Conservation (phyloP, 1,140 invertebrate genomes). For the Papilio glaucus region DNA sequence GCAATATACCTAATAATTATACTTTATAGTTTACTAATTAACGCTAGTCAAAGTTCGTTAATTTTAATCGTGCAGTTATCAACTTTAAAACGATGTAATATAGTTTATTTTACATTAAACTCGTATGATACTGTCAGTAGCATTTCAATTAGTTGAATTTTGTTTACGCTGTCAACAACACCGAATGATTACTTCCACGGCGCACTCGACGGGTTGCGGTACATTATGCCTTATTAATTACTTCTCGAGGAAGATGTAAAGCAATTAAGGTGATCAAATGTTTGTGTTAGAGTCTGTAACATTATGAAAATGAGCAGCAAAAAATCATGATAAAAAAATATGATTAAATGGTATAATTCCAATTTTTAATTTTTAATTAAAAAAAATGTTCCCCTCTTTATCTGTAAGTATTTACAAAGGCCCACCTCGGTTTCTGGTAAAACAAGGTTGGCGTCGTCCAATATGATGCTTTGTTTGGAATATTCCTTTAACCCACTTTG, state of each 20-base stretch:
- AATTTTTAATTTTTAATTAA: no score
- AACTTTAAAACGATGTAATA: neutral
- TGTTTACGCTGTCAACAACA: slow-evolving; percentile 61
- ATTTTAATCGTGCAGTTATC: neutral
- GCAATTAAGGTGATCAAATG: slow-evolving; percentile 67
- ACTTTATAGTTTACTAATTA: no score
- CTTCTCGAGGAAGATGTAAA: slow-evolving; percentile 46
- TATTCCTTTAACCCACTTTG: slow-evolving; percentile 56
- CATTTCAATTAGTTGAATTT: slow-evolving; percentile 56
- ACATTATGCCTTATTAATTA: slow-evolving; percentile 54
- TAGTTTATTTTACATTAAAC: neutral
- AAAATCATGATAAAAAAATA: no score
- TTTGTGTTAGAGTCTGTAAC: no score
- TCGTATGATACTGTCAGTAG: slow-evolving; percentile 16
- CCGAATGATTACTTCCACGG: slow-evolving; percentile 59
- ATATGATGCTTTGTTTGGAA: slow-evolving; percentile 46
- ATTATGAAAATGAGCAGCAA: no score
- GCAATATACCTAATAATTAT: no score
- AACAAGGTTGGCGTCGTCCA: slow-evolving; percentile 31
- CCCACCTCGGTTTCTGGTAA: slow-evolving; percentile 6
- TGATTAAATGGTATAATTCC: no score
- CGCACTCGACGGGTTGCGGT: slow-evolving; percentile 42
- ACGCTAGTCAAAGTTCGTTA: no score
- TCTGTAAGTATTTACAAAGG: slow-evolving; percentile 26
- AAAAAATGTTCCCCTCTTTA: slow-evolving; percentile 22